Conservation (phyloP, 2,888 invertebrate genomes). For the Eumacrocentrus americanus region DNA sequence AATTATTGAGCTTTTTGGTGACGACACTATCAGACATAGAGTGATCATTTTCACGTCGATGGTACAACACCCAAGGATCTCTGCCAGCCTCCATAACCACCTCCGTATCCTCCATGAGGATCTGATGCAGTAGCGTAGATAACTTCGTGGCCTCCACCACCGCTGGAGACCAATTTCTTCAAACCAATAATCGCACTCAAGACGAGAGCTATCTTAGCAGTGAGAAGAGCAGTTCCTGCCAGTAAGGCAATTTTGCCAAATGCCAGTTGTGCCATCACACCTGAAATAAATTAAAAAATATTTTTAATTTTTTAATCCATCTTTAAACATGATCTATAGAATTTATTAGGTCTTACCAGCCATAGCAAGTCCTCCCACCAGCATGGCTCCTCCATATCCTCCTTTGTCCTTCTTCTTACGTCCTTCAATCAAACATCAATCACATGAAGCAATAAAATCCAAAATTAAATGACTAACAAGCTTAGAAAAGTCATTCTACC, state of each 20-base stretch:
- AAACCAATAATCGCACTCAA: constrained; percentile 69
- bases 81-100: constrained; percentile 58
- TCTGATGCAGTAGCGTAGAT: constrained; percentile 65
- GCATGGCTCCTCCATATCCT: constrained; percentile 63
- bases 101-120: constrained; percentile 56
- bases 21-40: neutral
- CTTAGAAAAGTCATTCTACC: constrained; percentile 44
- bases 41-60: constrained; percentile 45
- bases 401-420: constrained; percentile 63
- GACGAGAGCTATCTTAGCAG: constrained; percentile 71
- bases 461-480: too few relatives aligned
- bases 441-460: neutral
- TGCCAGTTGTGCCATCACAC: constrained; percentile 71
- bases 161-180: constrained; percentile 67
- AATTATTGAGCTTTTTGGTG: constrained; percentile 15
- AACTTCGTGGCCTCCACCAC: constrained; percentile 64
- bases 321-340: neutral
- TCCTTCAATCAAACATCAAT: constrained; percentile 53
- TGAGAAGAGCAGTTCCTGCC: constrained; percentile 71
- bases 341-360: constrained; percentile 57
- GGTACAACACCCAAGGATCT: constrained; percentile 51
- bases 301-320: neutral
- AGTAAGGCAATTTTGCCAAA: constrained; percentile 73
- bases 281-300: constrained; percentile 37
- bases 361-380: constrained; percentile 69